A percentile compares a stretch with the other conserved stretches of the same genome.
phyloP scores from a whole-genome alignment of 2,888 invertebrate genomes.

The Monoplex corrugatus region DNA sequence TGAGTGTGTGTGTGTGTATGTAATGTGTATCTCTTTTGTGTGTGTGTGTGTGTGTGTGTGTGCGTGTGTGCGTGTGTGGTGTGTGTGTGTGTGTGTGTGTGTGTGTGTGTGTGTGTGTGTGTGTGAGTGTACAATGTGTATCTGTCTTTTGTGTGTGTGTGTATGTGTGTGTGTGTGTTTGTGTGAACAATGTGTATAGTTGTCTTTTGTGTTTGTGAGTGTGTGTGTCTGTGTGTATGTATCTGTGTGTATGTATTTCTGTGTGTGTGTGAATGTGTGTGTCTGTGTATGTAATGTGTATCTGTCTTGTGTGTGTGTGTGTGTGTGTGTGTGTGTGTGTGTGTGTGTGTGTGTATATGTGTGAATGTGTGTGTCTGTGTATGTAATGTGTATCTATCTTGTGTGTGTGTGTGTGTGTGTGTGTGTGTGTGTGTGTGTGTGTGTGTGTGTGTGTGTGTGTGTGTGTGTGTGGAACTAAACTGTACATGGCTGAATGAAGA shows the following conservation, averaged over 20 bases:
- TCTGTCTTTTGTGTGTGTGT: no score
- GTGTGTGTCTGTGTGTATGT: neutral
- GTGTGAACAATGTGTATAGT: no score
- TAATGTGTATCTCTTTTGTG: no score
- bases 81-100: neutral
- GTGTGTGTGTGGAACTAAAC: neutral
- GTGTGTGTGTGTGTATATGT: no score
- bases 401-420: conserved; percentile 12
- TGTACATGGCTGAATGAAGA: no score
- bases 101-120: neutral
- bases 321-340: conserved; percentile 1
- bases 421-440: conserved; percentile 10
- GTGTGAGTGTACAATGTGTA: neutral
- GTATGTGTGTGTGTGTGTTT: neutral
- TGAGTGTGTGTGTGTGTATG: neutral
- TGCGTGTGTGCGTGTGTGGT: no score
- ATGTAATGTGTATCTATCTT: no score
- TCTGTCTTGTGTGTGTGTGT: neutral
- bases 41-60: conserved; percentile 1
- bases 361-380: neutral
- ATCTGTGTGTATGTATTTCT: no score
- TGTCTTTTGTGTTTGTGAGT: neutral
- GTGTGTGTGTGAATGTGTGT: neutral
- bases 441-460: neutral
- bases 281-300: no score